Evolutionary conservation across 2,888 invertebrate species (phyloP).

Genomic region (Stenotaenia linearis): DNA sequence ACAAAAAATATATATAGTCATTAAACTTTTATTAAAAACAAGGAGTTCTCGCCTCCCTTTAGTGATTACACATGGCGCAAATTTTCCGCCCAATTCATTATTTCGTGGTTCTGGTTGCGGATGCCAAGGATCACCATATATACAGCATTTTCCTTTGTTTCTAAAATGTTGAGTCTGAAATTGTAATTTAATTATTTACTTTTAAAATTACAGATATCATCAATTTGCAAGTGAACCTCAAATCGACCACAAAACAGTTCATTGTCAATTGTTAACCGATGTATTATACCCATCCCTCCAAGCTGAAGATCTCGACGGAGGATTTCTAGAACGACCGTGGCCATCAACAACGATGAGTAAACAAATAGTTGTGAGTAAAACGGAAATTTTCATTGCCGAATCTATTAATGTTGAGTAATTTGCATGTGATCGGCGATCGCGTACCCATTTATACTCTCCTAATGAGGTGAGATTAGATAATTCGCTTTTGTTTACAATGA

Average conservation of each 20-base stretch:
- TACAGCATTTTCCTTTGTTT: slow-evolving; percentile 77
- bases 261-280: slow-evolving; percentile 41
- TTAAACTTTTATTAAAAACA: background rate
- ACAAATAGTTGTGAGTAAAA: background rate
- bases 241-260: slow-evolving; percentile 43
- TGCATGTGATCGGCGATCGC: background rate
- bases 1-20: too few species aligned
- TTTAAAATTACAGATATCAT: too few species aligned
- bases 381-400: background rate
- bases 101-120: slow-evolving; percentile 66
- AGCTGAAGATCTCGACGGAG: slow-evolving; percentile 42
- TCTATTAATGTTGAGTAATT: background rate
- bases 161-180: slow-evolving; percentile 62
- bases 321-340: slow-evolving; percentile 42
- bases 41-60: slow-evolving; percentile 55
- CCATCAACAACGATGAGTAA: background rate
- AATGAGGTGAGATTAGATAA: background rate
- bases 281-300: slow-evolving; percentile 62
- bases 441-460: background rate
- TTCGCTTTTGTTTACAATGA: background rate
- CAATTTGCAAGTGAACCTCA: slow-evolving; percentile 37
- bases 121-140: slow-evolving; percentile 81
- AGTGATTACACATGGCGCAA: slow-evolving; percentile 75
- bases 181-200: too few species aligned
- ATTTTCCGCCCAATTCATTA: slow-evolving; percentile 82